phyloP scores from a whole-genome alignment of 2,888 invertebrate species.

The Scelioninae gen. 1 region DNA sequence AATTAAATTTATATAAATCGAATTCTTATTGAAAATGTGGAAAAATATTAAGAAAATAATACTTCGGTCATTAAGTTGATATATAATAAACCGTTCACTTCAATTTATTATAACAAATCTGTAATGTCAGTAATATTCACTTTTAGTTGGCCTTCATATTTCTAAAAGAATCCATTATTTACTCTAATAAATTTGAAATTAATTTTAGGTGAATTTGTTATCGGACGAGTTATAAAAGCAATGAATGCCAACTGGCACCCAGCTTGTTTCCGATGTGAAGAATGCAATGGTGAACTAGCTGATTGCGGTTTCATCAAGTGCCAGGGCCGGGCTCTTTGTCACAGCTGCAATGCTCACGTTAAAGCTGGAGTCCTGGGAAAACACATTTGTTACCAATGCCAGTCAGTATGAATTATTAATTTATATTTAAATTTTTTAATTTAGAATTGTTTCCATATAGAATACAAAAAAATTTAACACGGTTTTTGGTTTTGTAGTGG shows the following conservation, averaged over 20 bases:
- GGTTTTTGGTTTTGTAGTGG: constrained; percentile 86
- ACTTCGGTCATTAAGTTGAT: too few relatives aligned
- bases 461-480: not conserved
- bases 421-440: not conserved
- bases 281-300: constrained; percentile 95
- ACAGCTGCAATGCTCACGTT: constrained; percentile 97
- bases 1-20: too few relatives aligned
- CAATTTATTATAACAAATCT: too few relatives aligned
- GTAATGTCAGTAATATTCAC: too few relatives aligned
- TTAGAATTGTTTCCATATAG: not conserved
- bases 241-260: constrained; percentile 99
- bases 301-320: constrained; percentile 99
- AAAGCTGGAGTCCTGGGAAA: constrained; percentile 97
- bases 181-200: constrained; percentile 9
- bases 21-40: too few relatives aligned
- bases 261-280: constrained; percentile 97
- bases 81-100: too few relatives aligned
- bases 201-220: constrained; percentile 94
- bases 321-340: constrained; percentile 93
- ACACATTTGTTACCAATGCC: constrained; percentile 99
- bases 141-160: too few relatives aligned
- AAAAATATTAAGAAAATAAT: too few relatives aligned
- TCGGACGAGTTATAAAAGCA: constrained; percentile 99
- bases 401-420: constrained; percentile 88
- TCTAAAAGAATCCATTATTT: too few relatives aligned